Evolutionary conservation across 1,140 invertebrate genomes (phyloP).

Genomic region (Bombus waltoni): DNA sequence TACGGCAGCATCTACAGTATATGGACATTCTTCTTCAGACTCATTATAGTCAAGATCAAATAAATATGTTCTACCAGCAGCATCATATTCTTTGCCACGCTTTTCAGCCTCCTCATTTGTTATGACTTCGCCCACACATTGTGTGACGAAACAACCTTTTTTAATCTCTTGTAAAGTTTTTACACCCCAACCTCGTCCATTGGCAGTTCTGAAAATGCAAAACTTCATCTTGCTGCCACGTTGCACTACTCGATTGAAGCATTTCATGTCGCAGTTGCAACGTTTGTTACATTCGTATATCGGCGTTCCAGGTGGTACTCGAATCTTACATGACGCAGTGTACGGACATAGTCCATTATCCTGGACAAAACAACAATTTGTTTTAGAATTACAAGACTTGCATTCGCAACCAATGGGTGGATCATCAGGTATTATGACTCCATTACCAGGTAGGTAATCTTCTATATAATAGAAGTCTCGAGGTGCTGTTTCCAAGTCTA

Average conservation of each 20-base stretch:
- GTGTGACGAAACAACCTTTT: slow-evolving; percentile 93
- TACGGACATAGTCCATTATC: slow-evolving; percentile 88
- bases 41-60: slow-evolving; percentile 97
- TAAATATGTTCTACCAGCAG: slow-evolving; percentile 93
- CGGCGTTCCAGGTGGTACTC: slow-evolving; percentile 89
- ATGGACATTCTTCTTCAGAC: slow-evolving; percentile 88
- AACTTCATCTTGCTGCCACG: slow-evolving; percentile 89
- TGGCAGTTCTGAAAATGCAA: slow-evolving; percentile 93
- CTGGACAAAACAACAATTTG: slow-evolving; percentile 85
- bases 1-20: slow-evolving; percentile 93
- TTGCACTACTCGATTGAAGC: slow-evolving; percentile 94
- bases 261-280: slow-evolving; percentile 89
- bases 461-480: slow-evolving; percentile 92
- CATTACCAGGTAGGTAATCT: slow-evolving; percentile 87
- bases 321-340: slow-evolving; percentile 85
- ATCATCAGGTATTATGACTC: slow-evolving; percentile 89
- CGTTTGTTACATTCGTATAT: slow-evolving; percentile 97
- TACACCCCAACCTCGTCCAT: slow-evolving; percentile 97
- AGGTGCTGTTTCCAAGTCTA: slow-evolving; percentile 92
- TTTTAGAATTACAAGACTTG: slow-evolving; percentile 84
- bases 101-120: slow-evolving; percentile 94
- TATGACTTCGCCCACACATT: slow-evolving; percentile 97
- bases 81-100: slow-evolving; percentile 91
- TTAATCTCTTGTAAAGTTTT: slow-evolving; percentile 89
- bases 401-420: slow-evolving; percentile 94